A percentile compares a stretch with the other conserved stretches of the same genome.
phyloP scores from a whole-genome alignment of 2,888 invertebrate genomes.

The Melieria crassipennis region DNA sequence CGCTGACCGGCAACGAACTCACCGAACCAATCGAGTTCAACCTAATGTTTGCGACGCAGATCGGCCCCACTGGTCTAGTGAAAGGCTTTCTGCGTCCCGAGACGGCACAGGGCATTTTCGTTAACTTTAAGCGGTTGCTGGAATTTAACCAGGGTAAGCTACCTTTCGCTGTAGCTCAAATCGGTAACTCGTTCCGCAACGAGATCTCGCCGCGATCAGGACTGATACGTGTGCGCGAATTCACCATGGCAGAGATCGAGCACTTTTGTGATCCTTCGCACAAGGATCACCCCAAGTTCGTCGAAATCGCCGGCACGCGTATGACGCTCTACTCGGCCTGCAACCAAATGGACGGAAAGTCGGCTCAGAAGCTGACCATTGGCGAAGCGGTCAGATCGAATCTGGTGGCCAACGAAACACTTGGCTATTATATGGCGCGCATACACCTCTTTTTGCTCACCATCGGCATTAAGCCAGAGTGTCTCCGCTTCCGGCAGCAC shows the following conservation, averaged over 20 bases:
- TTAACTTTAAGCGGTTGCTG: conserved; percentile 96
- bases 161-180: conserved; percentile 99
- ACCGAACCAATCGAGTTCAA: conserved; percentile 98
- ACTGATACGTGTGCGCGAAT: conserved; percentile 93
- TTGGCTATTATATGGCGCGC: conserved; percentile 97
- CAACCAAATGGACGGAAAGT: conserved; percentile 96
- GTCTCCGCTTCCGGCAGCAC: conserved; percentile 95
- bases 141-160: conserved; percentile 97
- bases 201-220: conserved; percentile 99
- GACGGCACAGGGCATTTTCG: conserved; percentile 99
- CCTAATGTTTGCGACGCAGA: conserved; percentile 98
- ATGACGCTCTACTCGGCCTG: conserved; percentile 93
- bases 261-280: conserved; percentile 95
- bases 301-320: conserved; percentile 76
- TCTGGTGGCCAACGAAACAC: conserved; percentile 94
- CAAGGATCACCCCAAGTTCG: conserved; percentile 92
- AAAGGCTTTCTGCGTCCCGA: conserved; percentile 96
- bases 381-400: conserved; percentile 85
- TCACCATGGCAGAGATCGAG: conserved; percentile 99
- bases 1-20: conserved; percentile 92
- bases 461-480: conserved; percentile 86
- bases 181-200: conserved; percentile 98
- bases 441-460: conserved; percentile 89
- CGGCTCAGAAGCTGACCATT: conserved; percentile 80
- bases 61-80: conserved; percentile 94